Evolutionary conservation across 37 sponge, comb jelly and placozoan species (phyloP).

Genomic region (Theonella swinhoei): DNA sequence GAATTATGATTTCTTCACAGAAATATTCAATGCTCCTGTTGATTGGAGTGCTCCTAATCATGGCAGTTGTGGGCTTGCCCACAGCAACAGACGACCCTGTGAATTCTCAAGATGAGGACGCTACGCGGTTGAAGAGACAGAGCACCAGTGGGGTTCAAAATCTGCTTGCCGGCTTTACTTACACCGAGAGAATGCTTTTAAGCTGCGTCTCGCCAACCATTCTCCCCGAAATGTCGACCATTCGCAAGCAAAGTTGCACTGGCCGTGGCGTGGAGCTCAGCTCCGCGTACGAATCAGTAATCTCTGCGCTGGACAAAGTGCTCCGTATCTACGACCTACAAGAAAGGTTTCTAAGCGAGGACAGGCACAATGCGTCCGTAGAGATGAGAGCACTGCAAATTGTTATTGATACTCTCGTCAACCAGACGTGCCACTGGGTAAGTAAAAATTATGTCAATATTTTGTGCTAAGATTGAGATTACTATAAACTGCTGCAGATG

Average conservation of each 20-base stretch:
- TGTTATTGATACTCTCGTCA: background rate
- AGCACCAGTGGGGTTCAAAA: too few relatives aligned
- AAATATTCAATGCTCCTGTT: too few relatives aligned
- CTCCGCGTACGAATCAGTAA: background rate
- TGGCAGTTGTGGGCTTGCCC: too few relatives aligned
- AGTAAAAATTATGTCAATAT: background rate
- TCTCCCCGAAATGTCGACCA: background rate
- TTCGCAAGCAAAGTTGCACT: background rate
- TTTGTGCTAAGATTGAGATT: background rate
- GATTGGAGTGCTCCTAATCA: too few relatives aligned
- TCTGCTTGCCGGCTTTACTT: too few relatives aligned
- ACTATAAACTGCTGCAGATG: background rate
- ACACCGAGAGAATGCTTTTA: too few relatives aligned
- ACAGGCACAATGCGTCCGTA: too few relatives aligned
- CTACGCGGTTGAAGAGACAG: too few relatives aligned
- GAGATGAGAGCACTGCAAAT: background rate
- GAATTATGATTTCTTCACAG: too few relatives aligned
- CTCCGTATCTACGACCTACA: background rate
- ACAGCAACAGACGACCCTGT: too few relatives aligned
- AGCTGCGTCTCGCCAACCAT: background rate
- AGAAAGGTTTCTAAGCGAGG: background rate
- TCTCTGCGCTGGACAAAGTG: background rate
- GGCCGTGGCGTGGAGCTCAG: background rate
- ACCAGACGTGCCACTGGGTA: background rate
- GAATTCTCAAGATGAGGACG: too few relatives aligned